Evolutionary conservation across 2,797 vertebrate species (phyloP), one percentile per base, ranked within the genome.

Genomic region (Oreonectes daqikongensis): DNA sequence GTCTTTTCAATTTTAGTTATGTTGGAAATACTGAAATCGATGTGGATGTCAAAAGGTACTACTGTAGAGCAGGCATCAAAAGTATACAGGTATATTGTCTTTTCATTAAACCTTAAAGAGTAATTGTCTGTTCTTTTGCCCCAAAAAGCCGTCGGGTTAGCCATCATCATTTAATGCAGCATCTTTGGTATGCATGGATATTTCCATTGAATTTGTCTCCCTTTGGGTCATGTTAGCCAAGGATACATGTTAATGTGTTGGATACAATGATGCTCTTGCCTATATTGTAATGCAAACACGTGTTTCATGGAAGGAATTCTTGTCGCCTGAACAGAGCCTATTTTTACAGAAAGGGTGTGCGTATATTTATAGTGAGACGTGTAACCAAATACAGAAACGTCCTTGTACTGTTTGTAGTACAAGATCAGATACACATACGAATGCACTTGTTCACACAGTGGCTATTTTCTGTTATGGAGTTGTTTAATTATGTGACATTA

Each of bases 41-140:
- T 73, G 91, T 99, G 82, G 96, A 98, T 88, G 94, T 99, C 88
- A 98, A 96, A 87, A 93, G 95, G 55, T 99, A 97, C 86, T 99
- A 96, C 92, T 99, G 98, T 91, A 96, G 94, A 94, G 97, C 98
- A 59, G 98, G 98, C 53, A 97, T 99, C 73, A 97, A 96, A 87
- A 97, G 96, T 84, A 95, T 99, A 85, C 98, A 99, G 95, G 97
- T 99, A 81, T 48, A n/a, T 59, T 48, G 57, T 53, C 14, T 55
- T 74, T 50, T 44, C 61, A 74, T 74, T 6, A 64, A 40, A 55
- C 48, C 30, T 38, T 63, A 15, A 12, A 24, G 2, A 48, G 38
- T 72, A 20, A 63, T 38, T 5, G 64, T 50, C 6, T 52, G 20
- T 26, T 74, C 20, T 73, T 64, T 17, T 52, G 10, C 22, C 22